These are phyloP conservation scores for Cacoxenus indagator DNA, from an alignment of 2,888 invertebrate genomes.

Conservation along the genomic window DNA sequence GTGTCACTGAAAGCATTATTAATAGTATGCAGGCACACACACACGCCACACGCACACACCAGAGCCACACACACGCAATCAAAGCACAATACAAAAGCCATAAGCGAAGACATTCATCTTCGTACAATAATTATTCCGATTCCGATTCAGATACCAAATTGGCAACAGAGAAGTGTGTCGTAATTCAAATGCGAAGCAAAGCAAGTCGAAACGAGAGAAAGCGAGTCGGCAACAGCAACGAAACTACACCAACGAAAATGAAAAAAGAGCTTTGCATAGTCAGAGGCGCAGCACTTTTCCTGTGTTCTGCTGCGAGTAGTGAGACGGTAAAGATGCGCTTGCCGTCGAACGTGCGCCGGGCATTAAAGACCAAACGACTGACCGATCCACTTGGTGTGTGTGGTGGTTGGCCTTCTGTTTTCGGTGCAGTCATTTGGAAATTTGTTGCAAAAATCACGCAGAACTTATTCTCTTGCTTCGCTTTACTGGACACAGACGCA, in stretches of 20 bases:
- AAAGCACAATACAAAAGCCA: conserved; percentile 54
- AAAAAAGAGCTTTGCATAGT: conserved; percentile 58
- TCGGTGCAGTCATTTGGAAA: conserved; percentile 54
- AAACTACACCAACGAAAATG: conserved; percentile 31
- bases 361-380: not conserved
- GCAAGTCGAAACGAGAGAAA: not conserved
- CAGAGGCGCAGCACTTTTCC: conserved; percentile 12
- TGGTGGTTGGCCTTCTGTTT: not conserved
- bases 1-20: conserved; percentile 62
- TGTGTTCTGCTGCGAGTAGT: not conserved
- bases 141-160: not conserved
- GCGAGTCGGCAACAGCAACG: conserved; percentile 17
- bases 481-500: conserved; percentile 33
- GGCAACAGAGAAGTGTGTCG: not conserved
- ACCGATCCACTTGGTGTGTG: not conserved
- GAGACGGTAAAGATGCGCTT: too few species aligned
- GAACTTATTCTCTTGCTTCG: not conserved
- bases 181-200: not conserved
- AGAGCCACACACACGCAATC: conserved; percentile 24
- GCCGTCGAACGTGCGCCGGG: too few species aligned
- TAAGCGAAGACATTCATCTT: conserved; percentile 57
- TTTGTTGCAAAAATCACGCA: conserved; percentile 29
- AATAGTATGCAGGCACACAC: conserved; percentile 51
- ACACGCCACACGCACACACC: conserved; percentile 28
- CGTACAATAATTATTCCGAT: conserved; percentile 53